Evolutionary conservation across 2,888 invertebrate species (phyloP).

Genomic region (Busseola fusca): DNA sequence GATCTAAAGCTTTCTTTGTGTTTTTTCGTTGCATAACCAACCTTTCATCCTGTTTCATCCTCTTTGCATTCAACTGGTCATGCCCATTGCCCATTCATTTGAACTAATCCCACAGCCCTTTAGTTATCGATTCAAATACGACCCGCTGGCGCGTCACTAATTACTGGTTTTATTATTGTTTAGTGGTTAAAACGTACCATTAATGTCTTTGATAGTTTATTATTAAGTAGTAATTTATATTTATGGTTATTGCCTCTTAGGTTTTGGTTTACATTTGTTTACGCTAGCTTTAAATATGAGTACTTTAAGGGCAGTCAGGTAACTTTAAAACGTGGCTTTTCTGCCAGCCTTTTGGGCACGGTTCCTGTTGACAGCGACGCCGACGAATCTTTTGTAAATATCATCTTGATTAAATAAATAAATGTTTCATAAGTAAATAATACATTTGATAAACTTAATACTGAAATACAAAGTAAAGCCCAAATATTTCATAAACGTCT

Average conservation of each 20-base stretch:
- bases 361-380: too few relatives aligned
- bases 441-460: not conserved
- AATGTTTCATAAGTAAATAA: too few relatives aligned
- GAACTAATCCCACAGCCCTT: slow-evolving; percentile 48
- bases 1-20: slow-evolving; percentile 14
- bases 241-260: slow-evolving; percentile 17
- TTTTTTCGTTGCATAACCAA: slow-evolving; percentile 3
- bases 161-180: slow-evolving; percentile 46
- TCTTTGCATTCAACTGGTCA: slow-evolving; percentile 42
- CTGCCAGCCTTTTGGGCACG: too few relatives aligned
- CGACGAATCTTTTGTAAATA: too few relatives aligned
- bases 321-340: too few relatives aligned
- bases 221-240: slow-evolving; percentile 38
- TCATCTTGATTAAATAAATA: too few relatives aligned
- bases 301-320: not conserved
- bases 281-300: not conserved
- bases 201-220: slow-evolving; percentile 44
- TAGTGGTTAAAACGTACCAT: slow-evolving; percentile 46
- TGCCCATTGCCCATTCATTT: slow-evolving; percentile 49
- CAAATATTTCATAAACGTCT: not conserved
- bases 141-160: slow-evolving; percentile 38
- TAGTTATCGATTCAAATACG: slow-evolving; percentile 38
- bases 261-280: slow-evolving; percentile 4
- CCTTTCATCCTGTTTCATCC: slow-evolving; percentile 47
- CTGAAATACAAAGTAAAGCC: not conserved